phyloP scores from a whole-genome alignment of 2,888 invertebrate species.

The Alcis repandata region DNA sequence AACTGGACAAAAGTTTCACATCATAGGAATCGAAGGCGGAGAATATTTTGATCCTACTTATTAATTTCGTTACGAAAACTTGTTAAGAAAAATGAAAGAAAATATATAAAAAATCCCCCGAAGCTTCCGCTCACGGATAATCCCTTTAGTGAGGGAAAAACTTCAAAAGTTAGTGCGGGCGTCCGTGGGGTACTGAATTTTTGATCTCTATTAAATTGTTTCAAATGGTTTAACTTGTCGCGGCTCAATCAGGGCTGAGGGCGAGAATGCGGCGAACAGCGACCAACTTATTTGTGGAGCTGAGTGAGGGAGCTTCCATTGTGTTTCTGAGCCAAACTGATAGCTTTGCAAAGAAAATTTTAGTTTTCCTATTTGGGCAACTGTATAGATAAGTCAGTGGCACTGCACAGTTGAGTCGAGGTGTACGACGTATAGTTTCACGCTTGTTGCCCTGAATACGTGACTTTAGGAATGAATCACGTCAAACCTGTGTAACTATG shows the following conservation, averaged over 20 bases:
- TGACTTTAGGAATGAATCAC: slow-evolving; percentile 56
- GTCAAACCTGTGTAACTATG: not conserved
- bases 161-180: slow-evolving; percentile 87
- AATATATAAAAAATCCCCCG: slow-evolving; percentile 80
- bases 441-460: slow-evolving; percentile 72
- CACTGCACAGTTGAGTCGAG: slow-evolving; percentile 42
- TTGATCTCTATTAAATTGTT: slow-evolving; percentile 87
- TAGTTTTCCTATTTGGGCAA: not conserved
- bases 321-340: not conserved
- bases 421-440: slow-evolving; percentile 57
- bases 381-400: not conserved
- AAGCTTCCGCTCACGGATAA: slow-evolving; percentile 81
- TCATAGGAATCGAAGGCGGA: not conserved
- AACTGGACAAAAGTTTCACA: not conserved
- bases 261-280: slow-evolving; percentile 37
- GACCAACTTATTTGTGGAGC: not conserved
- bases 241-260: slow-evolving; percentile 83
- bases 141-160: slow-evolving; percentile 86
- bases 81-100: slow-evolving; percentile 69
- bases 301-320: not conserved
- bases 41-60: not conserved
- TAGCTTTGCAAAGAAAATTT: not conserved
- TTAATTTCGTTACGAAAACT: slow-evolving; percentile 32
- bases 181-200: slow-evolving; percentile 80
- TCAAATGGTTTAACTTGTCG: slow-evolving; percentile 87